Evolutionary conservation across 2,797 vertebrate species (phyloP).

Genomic region (Danio kyathit): DNA sequence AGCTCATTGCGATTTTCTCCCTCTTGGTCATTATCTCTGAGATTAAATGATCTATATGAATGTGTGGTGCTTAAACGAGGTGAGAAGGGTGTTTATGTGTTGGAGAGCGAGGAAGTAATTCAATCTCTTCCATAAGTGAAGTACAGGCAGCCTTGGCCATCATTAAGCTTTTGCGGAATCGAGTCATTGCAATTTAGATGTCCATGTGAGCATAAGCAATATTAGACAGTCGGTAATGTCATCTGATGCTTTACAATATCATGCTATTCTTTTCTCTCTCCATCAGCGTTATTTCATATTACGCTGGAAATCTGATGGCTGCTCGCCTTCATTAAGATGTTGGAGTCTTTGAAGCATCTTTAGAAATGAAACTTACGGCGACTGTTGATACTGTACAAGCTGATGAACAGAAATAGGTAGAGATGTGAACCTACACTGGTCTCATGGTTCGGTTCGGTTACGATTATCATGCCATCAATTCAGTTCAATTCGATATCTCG

Average conservation of each 20-base stretch:
- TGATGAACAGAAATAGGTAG: conserved; percentile 30
- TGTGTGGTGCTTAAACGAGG: conserved; percentile 67
- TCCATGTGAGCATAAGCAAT: conserved; percentile 81
- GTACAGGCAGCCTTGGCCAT: conserved; percentile 78
- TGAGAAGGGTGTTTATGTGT: conserved; percentile 73
- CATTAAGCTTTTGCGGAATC: conserved; percentile 80
- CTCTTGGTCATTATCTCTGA: conserved; percentile 75
- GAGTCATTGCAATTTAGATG: conserved; percentile 84
- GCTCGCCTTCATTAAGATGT: conserved; percentile 52
- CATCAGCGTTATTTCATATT: conserved; percentile 76
- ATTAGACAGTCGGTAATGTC: conserved; percentile 79
- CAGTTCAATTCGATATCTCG: no score
- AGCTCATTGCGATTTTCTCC: conserved; percentile 72
- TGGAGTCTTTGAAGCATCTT: conserved; percentile 13
- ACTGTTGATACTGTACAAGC: conserved; percentile 21
- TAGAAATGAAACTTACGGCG: background rate
- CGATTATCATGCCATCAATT: no score
- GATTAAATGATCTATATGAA: conserved; percentile 79
- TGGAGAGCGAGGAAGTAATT: conserved; percentile 78
- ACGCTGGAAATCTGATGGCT: conserved; percentile 74
- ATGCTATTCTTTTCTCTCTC: conserved; percentile 58
- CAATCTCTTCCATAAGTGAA: conserved; percentile 83
- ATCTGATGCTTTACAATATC: conserved; percentile 73
- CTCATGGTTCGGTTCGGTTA: background rate
- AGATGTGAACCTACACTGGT: no score